phyloP scores from a whole-genome alignment of 1,140 invertebrate species.

The Magallana ariakensis region DNA sequence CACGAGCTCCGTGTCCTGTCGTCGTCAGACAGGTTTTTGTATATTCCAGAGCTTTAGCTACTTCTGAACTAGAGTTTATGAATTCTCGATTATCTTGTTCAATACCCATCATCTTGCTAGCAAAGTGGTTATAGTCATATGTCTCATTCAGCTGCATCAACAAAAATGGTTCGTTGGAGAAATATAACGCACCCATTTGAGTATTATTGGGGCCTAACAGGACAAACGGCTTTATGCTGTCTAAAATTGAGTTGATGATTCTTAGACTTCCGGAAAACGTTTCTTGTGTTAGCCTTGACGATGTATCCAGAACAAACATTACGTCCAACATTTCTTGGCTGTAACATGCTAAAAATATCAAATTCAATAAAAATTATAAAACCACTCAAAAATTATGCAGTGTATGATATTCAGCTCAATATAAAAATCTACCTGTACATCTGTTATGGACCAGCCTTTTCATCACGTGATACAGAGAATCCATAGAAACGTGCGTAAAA shows the following conservation, averaged over 20 bases:
- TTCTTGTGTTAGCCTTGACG: constrained; percentile 7
- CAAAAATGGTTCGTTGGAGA: not conserved
- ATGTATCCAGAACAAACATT: not conserved
- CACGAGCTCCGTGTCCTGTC: not conserved
- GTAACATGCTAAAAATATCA: not conserved
- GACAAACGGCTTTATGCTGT: not conserved
- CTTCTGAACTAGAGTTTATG: not conserved
- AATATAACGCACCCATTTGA: not conserved
- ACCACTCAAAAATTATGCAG: too few relatives aligned
- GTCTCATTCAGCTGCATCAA: constrained; percentile 6
- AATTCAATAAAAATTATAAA: too few relatives aligned
- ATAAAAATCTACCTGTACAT: not conserved
- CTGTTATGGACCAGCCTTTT: not conserved
- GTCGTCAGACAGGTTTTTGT: not conserved
- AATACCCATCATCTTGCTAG: not conserved
- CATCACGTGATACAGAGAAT: not conserved
- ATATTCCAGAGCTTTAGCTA: constrained; percentile 9
- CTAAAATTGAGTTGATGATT: constrained; percentile 5
- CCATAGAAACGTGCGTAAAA: not conserved
- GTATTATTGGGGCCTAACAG: not conserved
- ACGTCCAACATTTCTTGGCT: not conserved
- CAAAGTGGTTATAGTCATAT: not conserved
- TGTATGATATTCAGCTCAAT: too few relatives aligned
- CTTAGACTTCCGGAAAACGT: not conserved
- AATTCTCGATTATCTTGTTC: not conserved